Evolutionary conservation across 2,888 invertebrate genomes (phyloP), one percentile per base, ranked within the genome.

Genomic region (Mayetiola destructor): DNA sequence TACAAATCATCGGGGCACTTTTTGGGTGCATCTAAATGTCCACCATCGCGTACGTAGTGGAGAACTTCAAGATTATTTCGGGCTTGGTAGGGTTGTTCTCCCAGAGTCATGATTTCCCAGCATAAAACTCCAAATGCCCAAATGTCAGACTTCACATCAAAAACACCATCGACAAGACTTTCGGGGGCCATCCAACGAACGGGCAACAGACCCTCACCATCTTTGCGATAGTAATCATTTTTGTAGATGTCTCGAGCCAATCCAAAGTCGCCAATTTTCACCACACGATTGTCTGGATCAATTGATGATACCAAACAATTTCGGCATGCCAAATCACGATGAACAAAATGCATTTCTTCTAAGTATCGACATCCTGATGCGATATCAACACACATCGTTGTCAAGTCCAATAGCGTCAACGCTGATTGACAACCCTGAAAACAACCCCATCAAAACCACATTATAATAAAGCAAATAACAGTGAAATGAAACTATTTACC

Each of bases 131-230:
- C 90, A 74, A 91, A 92, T 0, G 91, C 85, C 96, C 96, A 96
- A 4, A 96, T 94, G 70, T 97, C 97, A 0, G 93, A 92, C 68
- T 96, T 95, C 55, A 89, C 88, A 0, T 95, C 94, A 69, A 96
- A 99, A 1, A 96, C 87, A 0, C 96, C 95, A 68, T 96, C 95
- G 1, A 92, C 85, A 12, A 97, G 74, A 23, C 94, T 92, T 73
- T 99, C 99, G 1, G 96, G 96, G 0, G 95, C 86, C 95, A 99
- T 96, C 97, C 97, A 97, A 39, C 95, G 78, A 1, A 97, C 93
- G 1, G 96, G 97, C 56, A 97, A 71, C 52, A 95, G 73, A 1
- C 94, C 84, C 75, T 85, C 85, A 1, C 90, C 88, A 72, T 93
- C 93, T 71, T 96, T 95, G 61, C 95, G 80, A 68, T 97, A 99